phyloP scores from a whole-genome alignment of 2,797 vertebrate genomes.

The Myotis daubentonii region DNA sequence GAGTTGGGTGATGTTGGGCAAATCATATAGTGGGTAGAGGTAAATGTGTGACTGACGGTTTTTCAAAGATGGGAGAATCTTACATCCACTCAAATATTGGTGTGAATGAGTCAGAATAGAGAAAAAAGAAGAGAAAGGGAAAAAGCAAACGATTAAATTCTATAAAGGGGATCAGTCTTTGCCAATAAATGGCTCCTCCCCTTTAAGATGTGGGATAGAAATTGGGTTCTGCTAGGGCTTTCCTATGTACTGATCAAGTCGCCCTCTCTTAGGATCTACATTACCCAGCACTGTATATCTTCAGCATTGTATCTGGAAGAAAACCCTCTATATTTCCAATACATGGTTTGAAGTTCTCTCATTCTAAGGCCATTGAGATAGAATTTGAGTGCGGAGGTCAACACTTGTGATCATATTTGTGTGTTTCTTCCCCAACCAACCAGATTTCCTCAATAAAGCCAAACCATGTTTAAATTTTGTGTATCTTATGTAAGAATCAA shows the following conservation, averaged over 20 bases:
- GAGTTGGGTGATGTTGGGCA: not conserved
- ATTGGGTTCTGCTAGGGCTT: not conserved
- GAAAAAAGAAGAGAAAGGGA: not conserved
- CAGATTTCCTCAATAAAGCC: not conserved
- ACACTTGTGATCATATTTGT: not conserved
- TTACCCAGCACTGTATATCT: not conserved
- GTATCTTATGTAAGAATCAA: not conserved
- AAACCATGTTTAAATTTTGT: not conserved
- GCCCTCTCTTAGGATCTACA: not conserved
- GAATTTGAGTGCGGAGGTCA: not conserved
- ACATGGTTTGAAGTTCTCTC: not conserved
- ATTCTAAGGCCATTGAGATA: conserved; percentile 16
- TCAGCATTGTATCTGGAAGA: not conserved
- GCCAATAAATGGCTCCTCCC: not conserved
- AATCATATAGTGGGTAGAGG: not conserved
- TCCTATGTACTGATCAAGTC: not conserved
- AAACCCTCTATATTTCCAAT: not conserved
- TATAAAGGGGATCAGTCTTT: not conserved
- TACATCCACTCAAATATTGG: not conserved
- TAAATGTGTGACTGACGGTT: not conserved
- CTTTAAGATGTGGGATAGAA: not conserved
- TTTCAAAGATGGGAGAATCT: conserved; percentile 7
- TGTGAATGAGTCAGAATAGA: not conserved
- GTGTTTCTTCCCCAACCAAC: not conserved
- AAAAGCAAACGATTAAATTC: not conserved